Percentiles rank a stretch among this genome's conserved stretches.
phyloP scores from a whole-genome alignment of 2,113 vertebrate genomes.

The Anser cygnoides region DNA sequence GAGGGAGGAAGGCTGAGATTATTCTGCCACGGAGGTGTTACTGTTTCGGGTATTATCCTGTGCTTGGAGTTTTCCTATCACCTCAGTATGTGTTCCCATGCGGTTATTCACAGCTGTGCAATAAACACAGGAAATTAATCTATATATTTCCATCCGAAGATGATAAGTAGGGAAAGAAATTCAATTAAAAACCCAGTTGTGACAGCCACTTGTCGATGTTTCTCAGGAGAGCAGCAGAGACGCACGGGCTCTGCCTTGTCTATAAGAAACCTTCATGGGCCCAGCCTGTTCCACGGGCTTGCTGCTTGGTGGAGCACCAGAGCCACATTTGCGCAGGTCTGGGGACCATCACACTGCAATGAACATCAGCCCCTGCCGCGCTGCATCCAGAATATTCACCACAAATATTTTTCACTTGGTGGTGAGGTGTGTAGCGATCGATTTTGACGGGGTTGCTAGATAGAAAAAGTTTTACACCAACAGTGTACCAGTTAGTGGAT shows the following conservation, averaged over 20 bases:
- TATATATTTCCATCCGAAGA: neutral
- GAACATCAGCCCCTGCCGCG: neutral
- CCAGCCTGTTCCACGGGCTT: too few species aligned
- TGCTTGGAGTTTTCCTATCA: neutral
- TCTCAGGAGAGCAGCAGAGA: neutral
- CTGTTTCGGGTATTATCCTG: neutral
- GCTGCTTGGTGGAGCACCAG: neutral
- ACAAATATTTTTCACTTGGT: too few species aligned
- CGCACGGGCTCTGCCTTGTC: neutral
- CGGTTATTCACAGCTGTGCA: neutral
- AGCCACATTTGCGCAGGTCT: neutral
- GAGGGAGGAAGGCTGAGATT: neutral
- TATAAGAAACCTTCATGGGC: neutral
- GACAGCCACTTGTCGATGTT: neutral
- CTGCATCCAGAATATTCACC: neutral
- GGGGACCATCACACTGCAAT: neutral
- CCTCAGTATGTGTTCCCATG: neutral
- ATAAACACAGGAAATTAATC: neutral
- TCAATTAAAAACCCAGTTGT: neutral
- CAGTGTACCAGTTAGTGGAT: fast-evolving
- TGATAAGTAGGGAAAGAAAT: neutral
- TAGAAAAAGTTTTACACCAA: neutral
- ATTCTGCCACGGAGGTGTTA: neutral
- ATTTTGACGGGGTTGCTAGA: neutral
- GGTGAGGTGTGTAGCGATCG: neutral